Evolutionary conservation across 2,888 invertebrate species (phyloP).

Genomic region (Plebejus anna): DNA sequence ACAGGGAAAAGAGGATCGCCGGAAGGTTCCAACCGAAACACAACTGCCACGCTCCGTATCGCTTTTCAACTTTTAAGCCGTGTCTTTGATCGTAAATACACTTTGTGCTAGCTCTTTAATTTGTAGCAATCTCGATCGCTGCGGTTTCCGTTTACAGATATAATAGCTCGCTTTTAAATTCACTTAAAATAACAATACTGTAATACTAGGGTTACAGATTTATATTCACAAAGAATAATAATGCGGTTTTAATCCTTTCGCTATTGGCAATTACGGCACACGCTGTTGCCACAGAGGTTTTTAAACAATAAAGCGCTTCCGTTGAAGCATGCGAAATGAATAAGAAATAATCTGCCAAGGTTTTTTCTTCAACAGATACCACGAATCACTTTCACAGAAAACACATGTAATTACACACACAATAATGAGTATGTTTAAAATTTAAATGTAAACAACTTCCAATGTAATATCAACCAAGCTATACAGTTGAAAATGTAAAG

Average conservation of each 20-base stretch:
- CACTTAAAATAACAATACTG: conserved; percentile 28
- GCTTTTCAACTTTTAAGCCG: conserved; percentile 49
- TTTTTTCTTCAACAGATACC: conserved; percentile 12
- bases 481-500: neutral
- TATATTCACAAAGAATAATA: conserved; percentile 15
- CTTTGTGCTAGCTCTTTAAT: conserved; percentile 52
- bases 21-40: conserved; percentile 51
- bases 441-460: neutral
- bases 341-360: conserved; percentile 4
- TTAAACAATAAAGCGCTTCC: conserved; percentile 14
- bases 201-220: conserved; percentile 24
- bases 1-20: conserved; percentile 51
- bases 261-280: conserved; percentile 25
- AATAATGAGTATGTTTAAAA: neutral
- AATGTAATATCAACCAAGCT: neutral
- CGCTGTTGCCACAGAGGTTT: neutral
- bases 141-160: conserved; percentile 50
- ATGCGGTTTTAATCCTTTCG: conserved; percentile 16
- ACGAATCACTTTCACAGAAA: conserved; percentile 14
- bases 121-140: conserved; percentile 53
- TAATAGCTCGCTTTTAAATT: conserved; percentile 32
- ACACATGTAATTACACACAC: neutral
- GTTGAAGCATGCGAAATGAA: neutral
- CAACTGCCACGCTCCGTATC: conserved; percentile 48
- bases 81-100: conserved; percentile 53